Evolutionary conservation across 2,113 vertebrate species (phyloP), one percentile per base, ranked within the genome.

Genomic region (Paedocypris sp.): DNA sequence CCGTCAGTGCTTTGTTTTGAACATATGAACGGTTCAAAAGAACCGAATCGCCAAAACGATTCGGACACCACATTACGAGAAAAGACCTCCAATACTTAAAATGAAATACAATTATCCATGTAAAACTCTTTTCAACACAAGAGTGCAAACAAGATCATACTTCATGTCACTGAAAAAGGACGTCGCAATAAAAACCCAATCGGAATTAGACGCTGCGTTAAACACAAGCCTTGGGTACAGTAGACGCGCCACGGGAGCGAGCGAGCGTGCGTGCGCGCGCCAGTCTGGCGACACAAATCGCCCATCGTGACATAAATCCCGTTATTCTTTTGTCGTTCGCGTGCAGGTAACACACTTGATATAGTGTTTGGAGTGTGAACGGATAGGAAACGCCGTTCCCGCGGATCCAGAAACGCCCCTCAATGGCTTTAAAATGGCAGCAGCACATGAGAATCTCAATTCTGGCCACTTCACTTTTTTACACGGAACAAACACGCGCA

Each of bases 351-450:
- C 5, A 4, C 36, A 31, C 16, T 22, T 28, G 8, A n/a, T n/a
- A n/a, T n/a, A n/a, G n/a, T n/a, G n/a, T n/a, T n/a, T n/a, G n/a
- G n/a, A n/a, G n/a, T n/a, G n/a, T n/a, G n/a, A n/a, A n/a, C n/a
- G n/a, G n/a, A n/a, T n/a, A 48, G 39, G 11, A 45, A 65, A 47
- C 25, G 29, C 11, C 25, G 43, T 69, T 67, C 67, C 65, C 39
- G 7, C 19, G 54, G 35, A 11, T 3, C 35, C 26, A 70, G 68
- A 71, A 69, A 77, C 75, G 63, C 75, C 63, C 73, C 73, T 73
- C 59, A 47, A 38, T 54, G 58, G 62, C 36, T 57, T 74, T 65
- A 77, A 75, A 73, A 75, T 75, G 75, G 75, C 75, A 77, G 66
- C 63, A 38, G 31, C 16, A 25, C 49, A 47, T 26, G 62, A 59